Evolutionary conservation across 1,140 invertebrate genomes (phyloP), one percentile per base, ranked within the genome.

Genomic region (Drosophila pruinosa): DNA sequence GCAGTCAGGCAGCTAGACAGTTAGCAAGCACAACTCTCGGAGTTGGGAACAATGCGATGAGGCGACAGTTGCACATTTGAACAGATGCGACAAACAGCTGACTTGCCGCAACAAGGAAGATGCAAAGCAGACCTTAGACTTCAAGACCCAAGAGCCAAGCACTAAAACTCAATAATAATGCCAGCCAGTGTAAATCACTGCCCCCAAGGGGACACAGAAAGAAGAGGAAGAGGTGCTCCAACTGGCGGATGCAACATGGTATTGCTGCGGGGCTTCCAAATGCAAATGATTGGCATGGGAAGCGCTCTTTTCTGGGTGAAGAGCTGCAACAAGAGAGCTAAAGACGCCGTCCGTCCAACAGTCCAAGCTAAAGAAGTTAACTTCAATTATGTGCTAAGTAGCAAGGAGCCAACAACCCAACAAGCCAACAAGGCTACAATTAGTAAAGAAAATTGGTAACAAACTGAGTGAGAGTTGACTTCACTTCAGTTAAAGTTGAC

Each of bases 211-310:
- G 52, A 52, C 38, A 21, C 28, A 21, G 15, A 19, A 36, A 6
- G 10, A 22, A 26, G 7, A 28, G 26, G 2, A 59, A 22, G 24
- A 17, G 21, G 10, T 24, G n/a, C 21, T 22, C 15, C 4, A 50
- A 50, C 5, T 19, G 36, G 26, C 38, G 62, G 28, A 48, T 73
- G 72, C 71, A 61, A 24, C 34, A 4, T 10, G 19, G 19, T 14
- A 15, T 47, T n/a, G 41, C 47, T 21, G n/a, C 17, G 17, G 57
- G 21, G 62, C 48, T 36, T 65, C 53, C 26, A 53, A 62, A 73
- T 72, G 76, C 75, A 88, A 86, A 88, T 86, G 82, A 88, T 80
- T 88, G 82, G 80, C 82, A 88, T 88, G 82, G 83, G 82, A 88
- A 88, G 63, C 76, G 69, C 61, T 61, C 52, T 63, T 78, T 64